Conservation (phyloP, 2,113 vertebrate genomes). For the Rhodinocichla rosea region DNA sequence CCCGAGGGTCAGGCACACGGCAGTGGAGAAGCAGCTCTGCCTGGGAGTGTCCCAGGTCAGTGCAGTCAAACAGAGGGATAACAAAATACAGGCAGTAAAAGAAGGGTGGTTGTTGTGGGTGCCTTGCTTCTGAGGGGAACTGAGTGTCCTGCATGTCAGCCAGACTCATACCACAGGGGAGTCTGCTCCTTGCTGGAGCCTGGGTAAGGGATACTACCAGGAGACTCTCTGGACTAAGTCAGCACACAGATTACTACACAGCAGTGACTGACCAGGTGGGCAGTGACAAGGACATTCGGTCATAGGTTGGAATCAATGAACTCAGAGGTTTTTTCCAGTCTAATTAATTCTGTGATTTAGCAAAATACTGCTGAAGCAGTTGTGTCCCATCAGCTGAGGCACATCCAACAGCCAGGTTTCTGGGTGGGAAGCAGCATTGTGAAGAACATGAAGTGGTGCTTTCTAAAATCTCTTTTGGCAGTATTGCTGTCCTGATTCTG, state of each 20-base stretch:
- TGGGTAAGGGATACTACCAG: background rate
- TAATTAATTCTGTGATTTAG: background rate
- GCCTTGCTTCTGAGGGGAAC: background rate
- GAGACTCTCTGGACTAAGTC: background rate
- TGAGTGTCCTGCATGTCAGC: background rate
- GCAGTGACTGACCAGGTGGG: background rate
- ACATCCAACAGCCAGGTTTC: background rate
- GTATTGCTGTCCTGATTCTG: background rate
- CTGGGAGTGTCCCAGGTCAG: background rate
- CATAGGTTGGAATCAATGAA: background rate
- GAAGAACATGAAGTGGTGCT: background rate
- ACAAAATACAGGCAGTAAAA: background rate
- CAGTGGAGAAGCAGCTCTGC: background rate
- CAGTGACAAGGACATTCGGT: background rate
- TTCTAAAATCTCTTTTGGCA: background rate
- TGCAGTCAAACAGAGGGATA: too few relatives aligned
- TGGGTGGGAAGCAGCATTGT: background rate
- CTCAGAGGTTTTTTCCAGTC: background rate
- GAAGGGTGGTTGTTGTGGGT: background rate
- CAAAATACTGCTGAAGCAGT: background rate
- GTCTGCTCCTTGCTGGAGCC: background rate
- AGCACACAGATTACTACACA: too few relatives aligned
- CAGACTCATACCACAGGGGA: too few relatives aligned
- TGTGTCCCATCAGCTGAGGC: rapidly evolving
- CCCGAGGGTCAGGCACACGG: rapidly evolving